Evolutionary conservation across 1,140 invertebrate genomes (phyloP).

Genomic region (Sogatella furcifera): DNA sequence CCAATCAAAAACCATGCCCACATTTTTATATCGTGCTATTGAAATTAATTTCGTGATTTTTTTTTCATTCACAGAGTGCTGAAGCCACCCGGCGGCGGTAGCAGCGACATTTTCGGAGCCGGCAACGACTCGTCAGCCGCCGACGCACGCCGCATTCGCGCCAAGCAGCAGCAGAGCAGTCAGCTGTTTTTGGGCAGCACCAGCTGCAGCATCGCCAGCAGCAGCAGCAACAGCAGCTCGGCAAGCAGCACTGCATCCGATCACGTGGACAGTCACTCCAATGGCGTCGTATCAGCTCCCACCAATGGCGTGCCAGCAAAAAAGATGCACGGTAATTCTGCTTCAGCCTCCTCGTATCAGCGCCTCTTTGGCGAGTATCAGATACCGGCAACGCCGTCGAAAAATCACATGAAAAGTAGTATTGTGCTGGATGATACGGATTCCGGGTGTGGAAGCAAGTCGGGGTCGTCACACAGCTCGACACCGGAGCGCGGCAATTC

Average conservation of each 20-base stretch:
- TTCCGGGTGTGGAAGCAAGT: too few relatives aligned
- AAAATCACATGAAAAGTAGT: neutral
- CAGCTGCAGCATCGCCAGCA: neutral
- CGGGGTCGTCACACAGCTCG: too few relatives aligned
- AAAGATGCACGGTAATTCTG: neutral
- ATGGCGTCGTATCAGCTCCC: too few relatives aligned
- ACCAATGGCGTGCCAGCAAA: too few relatives aligned
- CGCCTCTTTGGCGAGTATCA: neutral
- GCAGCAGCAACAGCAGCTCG: too few relatives aligned
- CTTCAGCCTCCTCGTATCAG: neutral
- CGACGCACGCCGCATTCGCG: slow-evolving; percentile 29
- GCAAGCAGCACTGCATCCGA: too few relatives aligned
- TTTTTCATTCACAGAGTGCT: slow-evolving; percentile 42
- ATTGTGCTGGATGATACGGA: neutral
- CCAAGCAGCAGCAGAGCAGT: slow-evolving; percentile 24
- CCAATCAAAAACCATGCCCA: too few relatives aligned
- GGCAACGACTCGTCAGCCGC: slow-evolving; percentile 10
- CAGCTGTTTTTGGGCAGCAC: slow-evolving; percentile 6
- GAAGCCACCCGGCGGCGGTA: slow-evolving; percentile 53
- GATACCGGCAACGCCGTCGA: neutral
- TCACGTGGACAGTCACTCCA: too few relatives aligned
- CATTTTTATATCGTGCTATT: too few relatives aligned
- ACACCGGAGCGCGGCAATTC: too few relatives aligned
- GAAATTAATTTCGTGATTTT: neutral
- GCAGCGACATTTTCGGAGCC: slow-evolving; percentile 47